Evolutionary conservation across 1,140 invertebrate genomes (phyloP).

Genomic region (Ylistrum balloti): DNA sequence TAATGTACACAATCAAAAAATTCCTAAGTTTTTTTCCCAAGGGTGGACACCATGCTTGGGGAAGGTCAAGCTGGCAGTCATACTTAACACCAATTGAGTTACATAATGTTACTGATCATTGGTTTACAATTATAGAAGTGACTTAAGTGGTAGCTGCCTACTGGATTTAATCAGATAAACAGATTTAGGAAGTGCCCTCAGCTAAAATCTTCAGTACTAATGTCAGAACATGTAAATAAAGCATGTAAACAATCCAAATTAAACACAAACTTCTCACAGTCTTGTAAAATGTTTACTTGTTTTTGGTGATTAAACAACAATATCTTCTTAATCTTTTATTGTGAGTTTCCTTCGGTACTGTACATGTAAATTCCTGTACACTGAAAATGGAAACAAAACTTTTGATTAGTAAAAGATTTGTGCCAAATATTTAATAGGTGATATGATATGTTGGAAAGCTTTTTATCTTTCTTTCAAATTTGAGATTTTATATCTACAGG

Average conservation of each 20-base stretch:
- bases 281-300: conserved; percentile 28
- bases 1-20: neutral
- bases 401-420: too few species aligned
- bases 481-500: too few species aligned
- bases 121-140: neutral
- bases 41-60: neutral
- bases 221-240: conserved; percentile 9
- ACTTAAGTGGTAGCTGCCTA: neutral
- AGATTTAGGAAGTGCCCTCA: conserved; percentile 12
- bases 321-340: neutral
- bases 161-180: neutral
- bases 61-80: neutral
- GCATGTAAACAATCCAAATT: neutral
- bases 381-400: too few species aligned
- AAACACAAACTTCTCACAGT: neutral
- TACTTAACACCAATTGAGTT: neutral
- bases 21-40: neutral
- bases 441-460: too few species aligned
- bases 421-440: too few species aligned
- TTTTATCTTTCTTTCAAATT: too few species aligned
- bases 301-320: conserved; percentile 29
- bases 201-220: neutral
- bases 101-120: neutral
- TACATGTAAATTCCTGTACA: neutral
- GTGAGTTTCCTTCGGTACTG: neutral